These are phyloP conservation scores for Protonemura montana DNA, from an alignment of 2,888 invertebrate species.

Conservation along the genomic window DNA sequence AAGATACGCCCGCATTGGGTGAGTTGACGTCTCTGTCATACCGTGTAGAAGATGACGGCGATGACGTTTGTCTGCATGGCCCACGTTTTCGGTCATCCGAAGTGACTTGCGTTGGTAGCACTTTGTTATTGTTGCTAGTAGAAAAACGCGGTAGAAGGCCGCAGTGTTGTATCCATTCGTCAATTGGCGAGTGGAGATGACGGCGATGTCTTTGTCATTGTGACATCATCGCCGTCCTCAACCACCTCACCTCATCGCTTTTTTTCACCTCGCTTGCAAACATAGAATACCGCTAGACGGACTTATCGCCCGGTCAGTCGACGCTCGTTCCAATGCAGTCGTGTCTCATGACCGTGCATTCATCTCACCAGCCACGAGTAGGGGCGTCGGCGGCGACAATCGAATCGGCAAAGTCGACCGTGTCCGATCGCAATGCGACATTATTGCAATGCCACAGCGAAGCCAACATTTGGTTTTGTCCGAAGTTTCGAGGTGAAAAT, in stretches of 20 bases:
- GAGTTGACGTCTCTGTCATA: conserved; percentile 56
- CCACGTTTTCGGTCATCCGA: not conserved
- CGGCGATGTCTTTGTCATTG: not conserved
- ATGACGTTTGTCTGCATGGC: not conserved
- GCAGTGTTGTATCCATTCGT: too few relatives aligned
- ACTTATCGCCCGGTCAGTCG: not conserved
- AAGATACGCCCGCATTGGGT: conserved; percentile 90
- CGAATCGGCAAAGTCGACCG: not conserved
- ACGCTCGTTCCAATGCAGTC: not conserved
- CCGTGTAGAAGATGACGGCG: not conserved
- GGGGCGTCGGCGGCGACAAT: not conserved
- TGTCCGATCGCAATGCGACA: not conserved
- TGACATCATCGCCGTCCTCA: not conserved
- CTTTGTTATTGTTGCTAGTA: too few relatives aligned
- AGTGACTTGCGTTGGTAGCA: too few relatives aligned
- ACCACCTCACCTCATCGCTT: not conserved
- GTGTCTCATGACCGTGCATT: not conserved
- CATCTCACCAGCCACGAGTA: not conserved
- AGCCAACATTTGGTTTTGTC: too few relatives aligned
- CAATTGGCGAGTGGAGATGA: too few relatives aligned
- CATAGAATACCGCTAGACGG: not conserved
- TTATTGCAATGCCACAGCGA: too few relatives aligned
- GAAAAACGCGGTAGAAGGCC: too few relatives aligned
- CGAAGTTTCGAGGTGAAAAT: too few relatives aligned
- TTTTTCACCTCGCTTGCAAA: not conserved